A percentile compares a stretch with the other conserved stretches of the same genome.
These are phyloP conservation scores for Polypterus senegalus DNA, from an alignment of 2,113 vertebrate species.

Conservation along the genomic window DNA sequence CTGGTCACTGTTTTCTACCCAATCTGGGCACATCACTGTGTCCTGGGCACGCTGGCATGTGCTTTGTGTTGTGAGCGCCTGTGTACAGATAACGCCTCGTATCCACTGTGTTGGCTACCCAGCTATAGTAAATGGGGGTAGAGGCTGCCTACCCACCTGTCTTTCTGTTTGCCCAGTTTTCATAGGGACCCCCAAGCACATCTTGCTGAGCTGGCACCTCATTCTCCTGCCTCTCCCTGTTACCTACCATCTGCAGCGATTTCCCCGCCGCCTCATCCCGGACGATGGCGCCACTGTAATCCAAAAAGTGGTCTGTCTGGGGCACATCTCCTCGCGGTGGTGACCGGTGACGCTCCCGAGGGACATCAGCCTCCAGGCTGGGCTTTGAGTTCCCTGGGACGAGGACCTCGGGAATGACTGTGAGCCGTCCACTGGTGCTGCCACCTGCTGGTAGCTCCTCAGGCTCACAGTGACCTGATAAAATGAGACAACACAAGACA, in stretches of 20 bases:
- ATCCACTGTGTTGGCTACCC: background rate
- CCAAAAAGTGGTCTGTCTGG: slow-evolving; percentile 23
- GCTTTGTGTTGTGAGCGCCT: too few relatives aligned
- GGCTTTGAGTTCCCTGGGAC: slow-evolving; percentile 18
- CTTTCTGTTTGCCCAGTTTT: background rate
- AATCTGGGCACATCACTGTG: too few relatives aligned
- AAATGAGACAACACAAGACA: background rate
- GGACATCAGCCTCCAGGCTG: slow-evolving; percentile 22
- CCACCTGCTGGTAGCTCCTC: slow-evolving; percentile 25
- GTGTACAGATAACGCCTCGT: too few relatives aligned
- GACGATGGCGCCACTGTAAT: slow-evolving; percentile 20
- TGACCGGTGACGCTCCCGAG: slow-evolving; percentile 30
- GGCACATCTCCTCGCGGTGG: slow-evolving; percentile 46
- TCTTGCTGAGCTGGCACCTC: slow-evolving; percentile 1
- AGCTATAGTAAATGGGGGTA: background rate
- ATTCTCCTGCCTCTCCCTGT: background rate
- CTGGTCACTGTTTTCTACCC: too few relatives aligned
- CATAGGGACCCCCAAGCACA: background rate
- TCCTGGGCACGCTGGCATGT: too few relatives aligned
- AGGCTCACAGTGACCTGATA: slow-evolving; percentile 35
- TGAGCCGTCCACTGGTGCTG: background rate
- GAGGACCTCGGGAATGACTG: background rate
- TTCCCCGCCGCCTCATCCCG: slow-evolving; percentile 26
- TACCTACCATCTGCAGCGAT: slow-evolving; percentile 10
- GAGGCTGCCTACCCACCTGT: background rate